Conservation (phyloP, 2,797 vertebrate genomes). For the Apodemus agrarius region DNA sequence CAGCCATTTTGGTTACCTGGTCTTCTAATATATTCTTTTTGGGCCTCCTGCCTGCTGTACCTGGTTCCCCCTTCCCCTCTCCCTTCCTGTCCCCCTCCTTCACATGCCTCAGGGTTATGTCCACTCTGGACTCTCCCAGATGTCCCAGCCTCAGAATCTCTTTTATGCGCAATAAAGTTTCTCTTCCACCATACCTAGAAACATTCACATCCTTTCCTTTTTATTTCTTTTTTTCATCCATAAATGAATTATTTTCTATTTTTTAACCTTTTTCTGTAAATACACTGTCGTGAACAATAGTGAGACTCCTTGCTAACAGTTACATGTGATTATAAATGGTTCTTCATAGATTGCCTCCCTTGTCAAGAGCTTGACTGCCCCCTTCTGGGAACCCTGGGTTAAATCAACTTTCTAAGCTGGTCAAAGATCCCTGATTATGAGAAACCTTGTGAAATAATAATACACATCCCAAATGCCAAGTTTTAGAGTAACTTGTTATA, state of each 20-base stretch:
- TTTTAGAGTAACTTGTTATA: constrained; percentile 22
- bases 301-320: not conserved
- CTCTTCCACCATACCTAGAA: not conserved
- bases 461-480: not conserved
- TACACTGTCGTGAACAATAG: not conserved
- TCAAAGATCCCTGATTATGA: constrained; percentile 14
- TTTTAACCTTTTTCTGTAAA: not conserved
- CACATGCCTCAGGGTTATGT: not conserved
- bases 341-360: not conserved
- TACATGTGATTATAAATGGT: not conserved
- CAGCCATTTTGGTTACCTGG: not conserved
- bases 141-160: not conserved
- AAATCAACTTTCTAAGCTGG: not conserved
- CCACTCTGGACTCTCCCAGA: not conserved
- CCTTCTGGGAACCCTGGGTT: not conserved
- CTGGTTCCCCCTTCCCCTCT: not conserved
- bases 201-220: not conserved
- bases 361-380: not conserved
- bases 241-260: not conserved
- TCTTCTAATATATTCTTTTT: not conserved
- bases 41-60: not conserved
- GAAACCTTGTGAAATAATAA: not conserved
- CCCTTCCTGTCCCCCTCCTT: not conserved
- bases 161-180: not conserved
- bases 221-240: not conserved